Conservation (phyloP, 2,888 invertebrate species). For the Philereme transversata region DNA sequence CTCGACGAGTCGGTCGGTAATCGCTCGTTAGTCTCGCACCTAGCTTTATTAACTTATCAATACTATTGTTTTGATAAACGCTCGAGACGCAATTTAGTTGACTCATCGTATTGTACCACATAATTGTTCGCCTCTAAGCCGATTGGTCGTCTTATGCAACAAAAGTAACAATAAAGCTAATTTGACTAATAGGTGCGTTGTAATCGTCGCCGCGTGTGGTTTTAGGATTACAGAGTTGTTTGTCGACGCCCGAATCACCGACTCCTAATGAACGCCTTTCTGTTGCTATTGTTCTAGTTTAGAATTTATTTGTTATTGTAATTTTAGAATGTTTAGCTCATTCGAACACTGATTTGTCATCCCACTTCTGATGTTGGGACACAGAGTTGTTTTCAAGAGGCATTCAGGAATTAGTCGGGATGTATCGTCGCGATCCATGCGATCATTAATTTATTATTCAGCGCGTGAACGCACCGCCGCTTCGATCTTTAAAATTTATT, state of each 20-base stretch:
- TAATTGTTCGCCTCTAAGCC: constrained; percentile 80
- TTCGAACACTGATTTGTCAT: constrained; percentile 11
- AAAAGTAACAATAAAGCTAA: constrained; percentile 81
- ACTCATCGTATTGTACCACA: constrained; percentile 80
- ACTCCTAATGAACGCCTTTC: constrained; percentile 71
- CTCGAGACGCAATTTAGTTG: constrained; percentile 75
- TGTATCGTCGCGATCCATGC: constrained; percentile 47
- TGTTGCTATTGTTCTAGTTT: constrained; percentile 74
- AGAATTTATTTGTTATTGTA: constrained; percentile 50
- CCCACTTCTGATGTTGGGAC: constrained; percentile 1
- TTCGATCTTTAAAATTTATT: constrained; percentile 73
- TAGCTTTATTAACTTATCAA: constrained; percentile 82
- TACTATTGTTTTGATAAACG: constrained; percentile 84
- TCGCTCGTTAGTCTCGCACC: constrained; percentile 77
- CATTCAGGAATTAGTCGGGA: constrained; percentile 26
- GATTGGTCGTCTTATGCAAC: constrained; percentile 75
- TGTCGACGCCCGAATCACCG: constrained; percentile 57
- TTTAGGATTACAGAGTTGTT: constrained; percentile 75
- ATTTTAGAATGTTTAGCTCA: constrained; percentile 30
- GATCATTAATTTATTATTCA: constrained; percentile 74
- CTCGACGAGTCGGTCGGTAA: constrained; percentile 63
- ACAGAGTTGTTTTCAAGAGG: constrained; percentile 16
- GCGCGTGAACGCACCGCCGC: constrained; percentile 70
- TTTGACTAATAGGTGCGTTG: constrained; percentile 84
- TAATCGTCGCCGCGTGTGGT: constrained; percentile 83